Conservation (phyloP, 2,113 vertebrate species). For the Anarhynchus alexandrinus region DNA sequence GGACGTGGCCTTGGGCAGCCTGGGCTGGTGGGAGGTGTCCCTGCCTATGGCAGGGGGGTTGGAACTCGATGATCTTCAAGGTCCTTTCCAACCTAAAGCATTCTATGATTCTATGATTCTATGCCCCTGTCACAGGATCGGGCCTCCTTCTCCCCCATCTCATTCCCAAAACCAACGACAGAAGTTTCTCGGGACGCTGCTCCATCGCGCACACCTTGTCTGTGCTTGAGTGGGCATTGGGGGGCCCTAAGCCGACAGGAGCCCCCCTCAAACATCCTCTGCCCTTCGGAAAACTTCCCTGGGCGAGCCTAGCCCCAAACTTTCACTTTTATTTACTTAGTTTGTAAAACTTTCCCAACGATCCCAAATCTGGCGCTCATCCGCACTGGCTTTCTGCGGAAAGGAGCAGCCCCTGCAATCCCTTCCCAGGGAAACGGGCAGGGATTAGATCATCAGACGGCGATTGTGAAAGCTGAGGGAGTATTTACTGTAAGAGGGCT, state of each 20-base stretch:
- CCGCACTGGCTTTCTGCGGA: not conserved
- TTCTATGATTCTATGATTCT: too few species aligned
- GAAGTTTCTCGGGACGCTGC: not conserved
- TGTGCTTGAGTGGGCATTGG: not conserved
- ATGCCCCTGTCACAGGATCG: not conserved
- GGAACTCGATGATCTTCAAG: too few species aligned
- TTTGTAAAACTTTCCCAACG: fast-evolving
- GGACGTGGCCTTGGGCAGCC: too few species aligned
- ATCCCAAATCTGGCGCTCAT: not conserved
- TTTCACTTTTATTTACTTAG: not conserved
- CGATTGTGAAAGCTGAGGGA: not conserved
- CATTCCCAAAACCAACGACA: not conserved
- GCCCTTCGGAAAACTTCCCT: not conserved
- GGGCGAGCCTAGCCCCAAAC: not conserved
- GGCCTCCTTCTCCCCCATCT: not conserved
- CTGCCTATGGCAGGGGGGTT: too few species aligned
- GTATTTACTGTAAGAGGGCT: not conserved
- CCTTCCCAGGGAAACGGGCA: not conserved
- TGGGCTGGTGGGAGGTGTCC: too few species aligned
- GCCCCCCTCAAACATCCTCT: not conserved
- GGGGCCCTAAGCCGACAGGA: not conserved
- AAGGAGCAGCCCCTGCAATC: not conserved
- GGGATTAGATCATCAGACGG: slow-evolving; percentile 1
- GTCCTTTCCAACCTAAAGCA: too few species aligned
- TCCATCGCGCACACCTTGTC: fast-evolving